phyloP scores from a whole-genome alignment of 2,888 invertebrate genomes.

The Heteromyza rotundicornis region DNA sequence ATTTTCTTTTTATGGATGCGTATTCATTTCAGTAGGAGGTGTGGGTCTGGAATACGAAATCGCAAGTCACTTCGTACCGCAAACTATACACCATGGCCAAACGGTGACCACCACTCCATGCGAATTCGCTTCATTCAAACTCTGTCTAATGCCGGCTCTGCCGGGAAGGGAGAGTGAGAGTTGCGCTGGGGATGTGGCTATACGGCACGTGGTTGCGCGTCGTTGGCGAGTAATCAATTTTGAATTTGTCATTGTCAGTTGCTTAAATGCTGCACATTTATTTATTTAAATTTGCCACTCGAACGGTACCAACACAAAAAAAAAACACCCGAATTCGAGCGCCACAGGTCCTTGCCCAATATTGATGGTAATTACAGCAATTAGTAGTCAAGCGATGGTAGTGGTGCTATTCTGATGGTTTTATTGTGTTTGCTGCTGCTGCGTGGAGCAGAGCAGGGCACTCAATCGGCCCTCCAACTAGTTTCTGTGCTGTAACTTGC shows the following conservation, averaged over 20 bases:
- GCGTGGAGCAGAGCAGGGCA: too few relatives aligned
- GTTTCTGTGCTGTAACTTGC: too few relatives aligned
- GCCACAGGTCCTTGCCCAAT: conserved; percentile 19
- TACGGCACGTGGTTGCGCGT: conserved; percentile 2
- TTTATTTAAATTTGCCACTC: conserved; percentile 30
- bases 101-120: background rate
- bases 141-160: too few relatives aligned
- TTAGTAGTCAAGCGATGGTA: conserved; percentile 19
- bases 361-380: conserved; percentile 31
- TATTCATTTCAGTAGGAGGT: too few relatives aligned
- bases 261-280: conserved; percentile 33
- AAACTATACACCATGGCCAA: background rate
- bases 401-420: background rate
- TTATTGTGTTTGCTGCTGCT: too few relatives aligned
- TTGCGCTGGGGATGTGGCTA: background rate
- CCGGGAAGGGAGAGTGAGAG: too few relatives aligned
- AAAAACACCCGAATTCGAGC: background rate
- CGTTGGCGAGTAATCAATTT: conserved; percentile 31
- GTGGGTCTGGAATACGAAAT: too few relatives aligned
- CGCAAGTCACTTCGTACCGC: background rate
- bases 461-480: too few relatives aligned
- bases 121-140: too few relatives aligned
- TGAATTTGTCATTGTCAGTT: conserved; percentile 34
- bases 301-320: background rate
- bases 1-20: too few relatives aligned